Evolutionary conservation across 1,140 invertebrate species (phyloP).

Genomic region (Palaemon carinicauda): DNA sequence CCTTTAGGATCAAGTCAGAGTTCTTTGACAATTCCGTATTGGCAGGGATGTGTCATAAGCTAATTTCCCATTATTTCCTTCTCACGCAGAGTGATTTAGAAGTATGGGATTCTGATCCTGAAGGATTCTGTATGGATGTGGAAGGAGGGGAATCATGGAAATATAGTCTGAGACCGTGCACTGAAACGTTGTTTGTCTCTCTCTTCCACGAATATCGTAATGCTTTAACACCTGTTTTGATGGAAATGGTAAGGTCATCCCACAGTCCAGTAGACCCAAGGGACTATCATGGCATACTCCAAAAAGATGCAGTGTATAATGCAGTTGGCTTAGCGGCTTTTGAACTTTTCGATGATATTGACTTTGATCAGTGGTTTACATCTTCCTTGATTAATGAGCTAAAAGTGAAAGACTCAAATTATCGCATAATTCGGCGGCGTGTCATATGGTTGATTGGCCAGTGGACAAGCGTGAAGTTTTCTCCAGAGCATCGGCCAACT

Average conservation of each 20-base stretch:
- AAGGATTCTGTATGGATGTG: slow-evolving; percentile 75
- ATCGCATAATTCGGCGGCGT: slow-evolving; percentile 85
- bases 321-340: slow-evolving; percentile 89
- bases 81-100: slow-evolving; percentile 84
- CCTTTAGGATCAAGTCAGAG: slow-evolving; percentile 74
- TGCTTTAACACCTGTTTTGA: slow-evolving; percentile 75
- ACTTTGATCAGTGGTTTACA: slow-evolving; percentile 94
- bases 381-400: slow-evolving; percentile 83
- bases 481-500: slow-evolving; percentile 77
- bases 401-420: slow-evolving; percentile 82
- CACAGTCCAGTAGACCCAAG: slow-evolving; percentile 72
- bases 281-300: slow-evolving; percentile 80
- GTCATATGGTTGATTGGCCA: slow-evolving; percentile 87
- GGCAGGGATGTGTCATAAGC: slow-evolving; percentile 80
- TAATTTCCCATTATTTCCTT: slow-evolving; percentile 89
- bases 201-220: slow-evolving; percentile 83
- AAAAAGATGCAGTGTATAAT: slow-evolving; percentile 95
- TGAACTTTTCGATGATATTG: slow-evolving; percentile 91
- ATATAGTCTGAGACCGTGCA: slow-evolving; percentile 87
- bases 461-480: slow-evolving; percentile 89
- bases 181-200: slow-evolving; percentile 83
- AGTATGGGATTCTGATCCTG: slow-evolving; percentile 89
- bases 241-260: slow-evolving; percentile 75
- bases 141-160: slow-evolving; percentile 85
- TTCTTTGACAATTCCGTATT: slow-evolving; percentile 78